Percentiles rank a stretch among this genome's conserved stretches.
These are phyloP conservation scores for Drosophila aff. DNA, from an alignment of 1,140 invertebrate genomes.

Conservation along the genomic window DNA sequence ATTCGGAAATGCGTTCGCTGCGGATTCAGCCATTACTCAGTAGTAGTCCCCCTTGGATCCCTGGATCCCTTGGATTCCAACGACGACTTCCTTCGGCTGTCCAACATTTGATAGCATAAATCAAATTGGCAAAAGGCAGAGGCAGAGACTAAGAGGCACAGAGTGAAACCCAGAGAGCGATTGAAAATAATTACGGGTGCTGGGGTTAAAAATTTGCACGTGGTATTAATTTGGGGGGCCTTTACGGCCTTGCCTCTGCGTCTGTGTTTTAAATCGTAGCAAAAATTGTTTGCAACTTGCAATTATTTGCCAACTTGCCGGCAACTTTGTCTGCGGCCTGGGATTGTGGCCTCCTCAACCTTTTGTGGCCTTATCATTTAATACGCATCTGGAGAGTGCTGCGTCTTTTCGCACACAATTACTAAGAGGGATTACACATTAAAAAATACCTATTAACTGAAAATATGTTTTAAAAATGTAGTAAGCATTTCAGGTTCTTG, in stretches of 20 bases:
- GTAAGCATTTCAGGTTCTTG: neutral
- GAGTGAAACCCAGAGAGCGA: constrained; percentile 1
- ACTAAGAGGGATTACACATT: neutral
- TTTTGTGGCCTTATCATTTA: constrained; percentile 71
- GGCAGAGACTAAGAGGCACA: neutral
- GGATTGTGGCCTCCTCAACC: constrained; percentile 48
- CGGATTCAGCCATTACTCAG: constrained; percentile 42
- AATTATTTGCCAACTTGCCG: constrained; percentile 53
- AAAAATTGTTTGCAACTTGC: constrained; percentile 68
- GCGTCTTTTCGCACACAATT: constrained; percentile 67
- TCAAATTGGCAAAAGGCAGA: constrained; percentile 54
- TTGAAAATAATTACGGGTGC: constrained; percentile 77
- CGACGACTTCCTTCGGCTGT: constrained; percentile 5
- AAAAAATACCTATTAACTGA: neutral
- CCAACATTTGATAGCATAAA: constrained; percentile 71
- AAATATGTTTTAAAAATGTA: neutral
- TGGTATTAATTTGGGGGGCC: constrained; percentile 67
- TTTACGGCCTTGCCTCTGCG: constrained; percentile 11
- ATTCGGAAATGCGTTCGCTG: constrained; percentile 66
- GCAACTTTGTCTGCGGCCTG: constrained; percentile 51
- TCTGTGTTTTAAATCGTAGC: constrained; percentile 73
- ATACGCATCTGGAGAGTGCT: constrained; percentile 68
- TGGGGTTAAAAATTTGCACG: constrained; percentile 71
- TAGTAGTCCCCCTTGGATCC: constrained; percentile 1
- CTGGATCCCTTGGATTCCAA: neutral